A percentile compares a stretch with the other conserved stretches of the same genome.
These are phyloP conservation scores for Heloderma charlesbogerti DNA, from an alignment of 2,113 vertebrate genomes.

Conservation along the genomic window DNA sequence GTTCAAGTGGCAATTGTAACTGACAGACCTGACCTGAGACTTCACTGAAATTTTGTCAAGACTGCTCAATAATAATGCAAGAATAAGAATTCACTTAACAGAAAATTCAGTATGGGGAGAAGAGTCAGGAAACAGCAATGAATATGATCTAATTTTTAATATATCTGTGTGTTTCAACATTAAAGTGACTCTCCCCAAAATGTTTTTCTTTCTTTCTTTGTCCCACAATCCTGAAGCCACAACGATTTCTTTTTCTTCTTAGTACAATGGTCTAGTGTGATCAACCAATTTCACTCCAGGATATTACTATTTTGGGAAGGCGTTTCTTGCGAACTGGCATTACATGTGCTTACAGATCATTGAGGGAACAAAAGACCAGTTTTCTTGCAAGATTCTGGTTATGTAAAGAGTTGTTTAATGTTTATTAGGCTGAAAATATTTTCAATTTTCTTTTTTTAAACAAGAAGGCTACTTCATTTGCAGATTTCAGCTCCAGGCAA, in stretches of 20 bases:
- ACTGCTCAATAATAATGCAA: not conserved
- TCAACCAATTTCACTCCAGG: constrained; percentile 36
- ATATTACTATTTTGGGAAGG: constrained; percentile 28
- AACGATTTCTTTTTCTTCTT: constrained; percentile 62
- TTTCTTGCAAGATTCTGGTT: constrained; percentile 48
- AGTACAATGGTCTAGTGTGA: constrained; percentile 64
- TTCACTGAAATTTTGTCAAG: not conserved
- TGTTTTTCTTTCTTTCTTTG: constrained; percentile 48
- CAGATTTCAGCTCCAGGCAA: not conserved
- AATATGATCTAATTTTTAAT: not conserved
- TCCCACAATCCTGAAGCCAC: constrained; percentile 44
- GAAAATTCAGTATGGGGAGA: not conserved
- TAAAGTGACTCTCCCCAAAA: constrained; percentile 41
- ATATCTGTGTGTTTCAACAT: constrained; percentile 44
- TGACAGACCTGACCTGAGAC: not conserved
- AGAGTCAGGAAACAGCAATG: not conserved
- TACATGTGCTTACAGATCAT: constrained; percentile 12
- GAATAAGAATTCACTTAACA: constrained; percentile 3
- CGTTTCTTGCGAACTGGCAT: constrained; percentile 31
- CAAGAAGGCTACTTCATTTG: not conserved
- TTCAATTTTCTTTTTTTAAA: constrained; percentile 13
- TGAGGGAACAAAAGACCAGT: constrained; percentile 42
- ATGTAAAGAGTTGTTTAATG: constrained; percentile 60
- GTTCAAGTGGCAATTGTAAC: not conserved
- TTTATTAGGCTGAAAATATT: constrained; percentile 53